Evolutionary conservation across 2,888 invertebrate genomes (phyloP), one percentile per base, ranked within the genome.

Genomic region (Melieria omissa): DNA sequence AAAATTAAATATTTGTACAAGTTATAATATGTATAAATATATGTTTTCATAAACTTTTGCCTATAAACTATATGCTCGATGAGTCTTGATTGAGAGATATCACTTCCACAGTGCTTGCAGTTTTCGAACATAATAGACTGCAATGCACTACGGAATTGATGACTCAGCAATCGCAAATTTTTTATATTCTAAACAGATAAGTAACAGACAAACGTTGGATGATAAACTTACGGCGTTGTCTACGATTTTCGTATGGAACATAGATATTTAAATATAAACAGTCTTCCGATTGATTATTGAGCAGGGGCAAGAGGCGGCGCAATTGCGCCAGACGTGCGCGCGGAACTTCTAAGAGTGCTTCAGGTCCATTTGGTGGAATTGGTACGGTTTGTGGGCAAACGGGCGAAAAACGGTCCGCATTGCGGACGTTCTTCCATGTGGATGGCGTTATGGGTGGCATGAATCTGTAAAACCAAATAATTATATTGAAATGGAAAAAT

Each of bases 141-240:
- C 95, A 95, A 95, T 95, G 95, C 95, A 95, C 95, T 95, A 94
- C 95, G 95, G 95, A 95, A 95, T 95, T 95, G 95, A 95, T 89
- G 92, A 80, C 80, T 80, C 80, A 80, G 66, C 68, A 75, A 75
- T 78, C 79, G 45, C 49, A 42, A 46, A 14, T 52, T 68, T 67
- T 42, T 55, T 1, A 41, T 54, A 29, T 29, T 16, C 16, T 16
- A 16, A 29, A 29, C 29, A 29, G 29, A 29, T 29, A 29, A 29
- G 29, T 29, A 29, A 60, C 57, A 41, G 4, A 52, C 8, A 54
- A 3, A 65, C 16, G 9, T 41, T 47, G 3, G 46, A 8, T 46
- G 8, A 45, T 29, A 29, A 29, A 82, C 84, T 82, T 79, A 84
- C 84, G 80, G 75, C 77, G 79, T 65, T 75, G 71, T 65, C 80